These are phyloP conservation scores for Astreopora myriophthalma DNA, from an alignment of 64 coral and sea anemone species.

Conservation along the genomic window DNA sequence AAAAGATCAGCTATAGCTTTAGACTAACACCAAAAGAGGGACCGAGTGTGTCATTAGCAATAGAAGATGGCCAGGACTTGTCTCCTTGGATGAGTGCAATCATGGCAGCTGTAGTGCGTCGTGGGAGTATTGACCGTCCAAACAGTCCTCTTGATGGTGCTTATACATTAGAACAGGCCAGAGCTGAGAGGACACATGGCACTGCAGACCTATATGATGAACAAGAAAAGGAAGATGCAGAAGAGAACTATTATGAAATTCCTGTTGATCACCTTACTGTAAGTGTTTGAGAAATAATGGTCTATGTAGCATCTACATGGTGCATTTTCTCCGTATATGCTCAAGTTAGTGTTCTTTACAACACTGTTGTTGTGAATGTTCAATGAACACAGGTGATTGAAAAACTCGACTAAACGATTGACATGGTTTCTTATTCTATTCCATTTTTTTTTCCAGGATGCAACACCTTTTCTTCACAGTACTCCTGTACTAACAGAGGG, in stretches of 20 bases:
- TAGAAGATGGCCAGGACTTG: conserved; percentile 87
- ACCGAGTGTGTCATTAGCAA: conserved; percentile 68
- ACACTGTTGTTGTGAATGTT: no score
- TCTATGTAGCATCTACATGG: neutral
- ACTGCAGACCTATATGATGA: neutral
- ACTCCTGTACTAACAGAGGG: neutral
- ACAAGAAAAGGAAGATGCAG: conserved; percentile 3
- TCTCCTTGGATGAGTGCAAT: conserved; percentile 98
- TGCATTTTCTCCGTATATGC: no score
- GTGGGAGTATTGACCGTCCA: conserved; percentile 68
- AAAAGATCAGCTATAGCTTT: conserved; percentile 93
- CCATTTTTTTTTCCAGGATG: neutral
- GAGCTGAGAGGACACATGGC: conserved; percentile 23
- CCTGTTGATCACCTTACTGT: conserved; percentile 35
- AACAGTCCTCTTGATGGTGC: conserved; percentile 72
- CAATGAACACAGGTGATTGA: no score
- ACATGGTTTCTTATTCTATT: neutral
- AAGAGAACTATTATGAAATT: conserved; percentile 52
- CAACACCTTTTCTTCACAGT: conserved; percentile 29
- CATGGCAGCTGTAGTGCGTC: conserved; percentile 83
- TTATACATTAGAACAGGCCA: conserved; percentile 48
- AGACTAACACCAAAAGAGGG: conserved; percentile 41
- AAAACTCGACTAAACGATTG: no score
- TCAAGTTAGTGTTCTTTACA: neutral
- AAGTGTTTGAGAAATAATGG: neutral